Conservation (phyloP, 2,888 invertebrate species). For the Dryomyza anilis region DNA sequence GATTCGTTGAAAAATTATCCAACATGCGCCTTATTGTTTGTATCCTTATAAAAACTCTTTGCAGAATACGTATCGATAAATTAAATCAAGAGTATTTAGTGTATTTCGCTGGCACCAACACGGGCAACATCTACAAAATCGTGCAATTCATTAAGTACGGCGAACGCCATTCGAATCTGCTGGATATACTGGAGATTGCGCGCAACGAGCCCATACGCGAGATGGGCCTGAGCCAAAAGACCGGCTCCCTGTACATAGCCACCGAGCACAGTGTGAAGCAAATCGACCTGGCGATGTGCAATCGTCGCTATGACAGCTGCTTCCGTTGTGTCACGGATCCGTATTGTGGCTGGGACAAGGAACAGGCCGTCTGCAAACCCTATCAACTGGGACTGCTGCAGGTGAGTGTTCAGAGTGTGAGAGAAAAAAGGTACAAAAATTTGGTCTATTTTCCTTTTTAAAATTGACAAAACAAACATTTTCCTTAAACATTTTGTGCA, state of each 20-base stretch:
- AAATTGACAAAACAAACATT: slow-evolving; percentile 31
- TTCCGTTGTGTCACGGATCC: slow-evolving; percentile 92
- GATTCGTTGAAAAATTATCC: slow-evolving; percentile 19
- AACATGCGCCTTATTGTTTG: too few relatives aligned
- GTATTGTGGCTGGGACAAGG: slow-evolving; percentile 96
- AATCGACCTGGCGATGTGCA: slow-evolving; percentile 88
- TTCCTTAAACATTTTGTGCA: slow-evolving; percentile 8
- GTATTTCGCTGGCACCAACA: slow-evolving; percentile 85
- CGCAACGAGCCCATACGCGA: slow-evolving; percentile 85
- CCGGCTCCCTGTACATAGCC: slow-evolving; percentile 87
- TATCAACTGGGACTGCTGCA: slow-evolving; percentile 78
- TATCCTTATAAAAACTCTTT: too few relatives aligned
- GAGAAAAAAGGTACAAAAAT: too few relatives aligned
- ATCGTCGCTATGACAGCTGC: slow-evolving; percentile 88
- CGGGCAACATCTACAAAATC: slow-evolving; percentile 90
- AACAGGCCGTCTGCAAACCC: slow-evolving; percentile 83
- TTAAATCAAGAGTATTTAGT: slow-evolving; percentile 78
- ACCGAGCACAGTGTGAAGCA: slow-evolving; percentile 88
- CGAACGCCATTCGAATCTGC: slow-evolving; percentile 80
- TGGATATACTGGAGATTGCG: slow-evolving; percentile 91
- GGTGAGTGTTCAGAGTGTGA: too few relatives aligned
- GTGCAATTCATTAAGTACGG: slow-evolving; percentile 87
- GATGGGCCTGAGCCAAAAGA: slow-evolving; percentile 86
- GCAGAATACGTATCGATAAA: slow-evolving; percentile 61
- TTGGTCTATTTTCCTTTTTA: slow-evolving; percentile 8